Evolutionary conservation across 2,113 vertebrate genomes (phyloP).

Genomic region (Rhagologus leucostigma): DNA sequence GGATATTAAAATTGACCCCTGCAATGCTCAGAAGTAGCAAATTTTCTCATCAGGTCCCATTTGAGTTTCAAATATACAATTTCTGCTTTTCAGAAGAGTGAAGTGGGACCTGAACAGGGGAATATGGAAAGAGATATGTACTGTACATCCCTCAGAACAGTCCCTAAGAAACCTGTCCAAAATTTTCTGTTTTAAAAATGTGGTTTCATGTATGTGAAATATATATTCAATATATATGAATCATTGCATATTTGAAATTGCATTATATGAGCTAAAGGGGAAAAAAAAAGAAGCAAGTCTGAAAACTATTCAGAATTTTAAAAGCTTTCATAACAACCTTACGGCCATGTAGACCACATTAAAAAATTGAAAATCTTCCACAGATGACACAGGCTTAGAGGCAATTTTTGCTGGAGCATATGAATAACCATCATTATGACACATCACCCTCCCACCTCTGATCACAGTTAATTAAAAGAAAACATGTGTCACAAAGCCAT

Average conservation of each 20-base stretch:
- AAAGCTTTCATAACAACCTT: conserved; percentile 56
- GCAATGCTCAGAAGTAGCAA: conserved; percentile 43
- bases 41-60: conserved; percentile 47
- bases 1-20: conserved; percentile 59
- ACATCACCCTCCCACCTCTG: conserved; percentile 20
- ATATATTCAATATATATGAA: background rate
- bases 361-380: conserved; percentile 54
- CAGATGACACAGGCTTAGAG: conserved; percentile 23
- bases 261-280: background rate
- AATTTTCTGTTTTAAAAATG: conserved; percentile 15
- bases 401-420: conserved; percentile 43
- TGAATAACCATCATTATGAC: conserved; percentile 39
- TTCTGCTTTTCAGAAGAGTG: conserved; percentile 17
- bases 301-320: conserved; percentile 60
- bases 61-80: conserved; percentile 60
- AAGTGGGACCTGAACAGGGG: background rate
- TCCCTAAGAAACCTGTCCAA: background rate
- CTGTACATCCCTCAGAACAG: background rate
- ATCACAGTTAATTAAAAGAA: conserved; percentile 53
- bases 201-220: background rate
- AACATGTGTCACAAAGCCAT: background rate
- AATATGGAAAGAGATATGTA: background rate
- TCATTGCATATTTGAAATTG: background rate
- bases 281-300: conserved; percentile 43
- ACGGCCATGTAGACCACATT: conserved; percentile 39